phyloP scores from a whole-genome alignment of 1,140 invertebrate genomes.

The Monomorium pharaonis region DNA sequence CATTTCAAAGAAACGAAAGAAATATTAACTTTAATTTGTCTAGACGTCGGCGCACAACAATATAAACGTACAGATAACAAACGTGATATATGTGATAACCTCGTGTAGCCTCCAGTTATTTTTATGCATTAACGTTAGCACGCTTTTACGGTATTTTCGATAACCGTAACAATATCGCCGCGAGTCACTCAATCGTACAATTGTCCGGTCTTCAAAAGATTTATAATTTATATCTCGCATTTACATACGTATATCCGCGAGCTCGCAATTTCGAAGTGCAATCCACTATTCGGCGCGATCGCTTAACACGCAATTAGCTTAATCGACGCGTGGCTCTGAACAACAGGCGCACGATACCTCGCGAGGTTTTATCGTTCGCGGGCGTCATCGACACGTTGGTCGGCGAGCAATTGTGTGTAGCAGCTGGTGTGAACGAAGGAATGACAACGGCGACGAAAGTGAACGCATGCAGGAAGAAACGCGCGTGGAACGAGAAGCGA shows the following conservation, averaged over 20 bases:
- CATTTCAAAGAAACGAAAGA: neutral
- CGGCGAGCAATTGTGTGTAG: slow-evolving; percentile 25
- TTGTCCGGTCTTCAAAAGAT: neutral
- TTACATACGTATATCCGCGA: no score
- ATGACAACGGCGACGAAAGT: neutral
- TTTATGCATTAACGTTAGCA: neutral
- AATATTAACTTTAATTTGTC: neutral
- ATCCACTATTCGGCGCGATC: neutral
- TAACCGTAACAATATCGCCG: neutral
- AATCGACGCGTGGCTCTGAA: slow-evolving; percentile 8
- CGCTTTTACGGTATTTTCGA: neutral
- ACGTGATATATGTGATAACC: neutral
- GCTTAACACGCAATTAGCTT: slow-evolving; percentile 28
- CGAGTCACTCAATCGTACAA: neutral
- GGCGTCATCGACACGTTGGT: neutral
- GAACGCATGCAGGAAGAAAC: neutral
- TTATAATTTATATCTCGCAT: neutral
- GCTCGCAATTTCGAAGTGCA: neutral
- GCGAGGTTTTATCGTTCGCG: slow-evolving; percentile 27
- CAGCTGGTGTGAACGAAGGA: neutral
- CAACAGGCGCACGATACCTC: slow-evolving; percentile 27
- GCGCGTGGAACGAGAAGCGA: neutral
- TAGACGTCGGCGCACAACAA: neutral
- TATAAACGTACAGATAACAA: neutral
- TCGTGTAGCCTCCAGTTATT: neutral